Base-by-base conservation (phyloP, 2,113 vertebrate genomes). In the Struthidea cinerea region DNA sequence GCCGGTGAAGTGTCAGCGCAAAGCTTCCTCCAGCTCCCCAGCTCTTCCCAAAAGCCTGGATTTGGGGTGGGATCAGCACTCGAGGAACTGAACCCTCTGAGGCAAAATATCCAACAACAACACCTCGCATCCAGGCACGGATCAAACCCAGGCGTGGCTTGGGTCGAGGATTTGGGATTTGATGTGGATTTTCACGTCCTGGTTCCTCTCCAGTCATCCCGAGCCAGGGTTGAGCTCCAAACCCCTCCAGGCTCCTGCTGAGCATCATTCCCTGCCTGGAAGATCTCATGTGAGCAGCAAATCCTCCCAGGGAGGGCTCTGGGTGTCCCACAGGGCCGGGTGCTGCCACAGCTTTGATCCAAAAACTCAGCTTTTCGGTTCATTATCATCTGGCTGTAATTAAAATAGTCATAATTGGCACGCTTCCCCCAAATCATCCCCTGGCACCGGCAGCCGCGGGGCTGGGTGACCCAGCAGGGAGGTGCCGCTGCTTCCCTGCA, bases 401-500 rank as follows among this genome's bases (percentile, higher is more conserved):
- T 97, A 97, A 96, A 97, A 94, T 78, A 87, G 69, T 89, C 90
- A 87, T 96, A 13, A 86, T 13, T 63, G 95, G 92, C 94, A 78
- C 73, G 77, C 63, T 93, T 84, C 91, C 91, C 90, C 60, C 0
- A 16, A 44, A 79, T 84, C 50, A 71, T 75, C 77, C 80, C 78
- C 86, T 24, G 75, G 89, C 90, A 95, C 47, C 22, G 49, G 24
- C 37, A 59, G 23, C 69, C 26, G 4, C 1, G 1, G 53, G 81
- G 39, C 28, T 6, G 35, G 26, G 57, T 3, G 3, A 73, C 22
- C 65, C 81, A 55, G 74, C 20, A 33, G 63, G 85, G 17, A 59
- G 28, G 52, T 7, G 70, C 56, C 35, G 73, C 71, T 49, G 49
- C 63, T 67, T 33, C 37, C 55, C 80, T 24, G 65, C 12, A 3